Evolutionary conservation across 1,140 invertebrate species (phyloP), one percentile per base, ranked within the genome.

Genomic region (Rhyacophila brunnea): DNA sequence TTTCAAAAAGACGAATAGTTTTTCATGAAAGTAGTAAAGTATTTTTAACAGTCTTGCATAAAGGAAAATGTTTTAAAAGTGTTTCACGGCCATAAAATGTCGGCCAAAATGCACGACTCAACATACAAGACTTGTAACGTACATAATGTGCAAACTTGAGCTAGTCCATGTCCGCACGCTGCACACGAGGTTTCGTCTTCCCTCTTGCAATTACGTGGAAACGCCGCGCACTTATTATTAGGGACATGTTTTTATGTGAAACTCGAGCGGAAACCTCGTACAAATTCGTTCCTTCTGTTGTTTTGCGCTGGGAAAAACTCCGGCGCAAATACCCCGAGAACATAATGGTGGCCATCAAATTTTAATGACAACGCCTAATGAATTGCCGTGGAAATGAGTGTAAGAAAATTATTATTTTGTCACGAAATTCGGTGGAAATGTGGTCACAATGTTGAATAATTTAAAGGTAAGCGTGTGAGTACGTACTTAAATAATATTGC

Each of bases 171-270:
- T 13, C 11, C 11, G 38, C 11, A 15, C 4, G 38, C 38, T 13
- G 38, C 38, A 40, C 38, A 40, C 23, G 9, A 28, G 23, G 23
- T 28, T 28, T 28, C 38, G 3, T 40, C 38, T n/a, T 15, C 11
- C 15, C 11, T 40, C 38, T 40, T 4, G 38, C 38, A 15, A 40
- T 40, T 15, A 40, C 38, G 15, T n/a, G 15, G 11, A 40, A 40
- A 40, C 11, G 38, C n/a, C 11, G 11, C 38, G 38, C 11, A 40
- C n/a, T 40, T 45, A 45, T 28, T 28, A 28, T 19, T 6, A 45
- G 18, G 43, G 14, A 45, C 13, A 15, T 45, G 43, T 45, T 45
- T 45, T 45, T 19, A 10, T 19, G 43, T 19, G 43, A 10, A 45
- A 15, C 17, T 19, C 10, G 9, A 15, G 43, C 11, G 11, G 43